phyloP scores from a whole-genome alignment of 1,140 invertebrate genomes.

The Physella acuta region DNA sequence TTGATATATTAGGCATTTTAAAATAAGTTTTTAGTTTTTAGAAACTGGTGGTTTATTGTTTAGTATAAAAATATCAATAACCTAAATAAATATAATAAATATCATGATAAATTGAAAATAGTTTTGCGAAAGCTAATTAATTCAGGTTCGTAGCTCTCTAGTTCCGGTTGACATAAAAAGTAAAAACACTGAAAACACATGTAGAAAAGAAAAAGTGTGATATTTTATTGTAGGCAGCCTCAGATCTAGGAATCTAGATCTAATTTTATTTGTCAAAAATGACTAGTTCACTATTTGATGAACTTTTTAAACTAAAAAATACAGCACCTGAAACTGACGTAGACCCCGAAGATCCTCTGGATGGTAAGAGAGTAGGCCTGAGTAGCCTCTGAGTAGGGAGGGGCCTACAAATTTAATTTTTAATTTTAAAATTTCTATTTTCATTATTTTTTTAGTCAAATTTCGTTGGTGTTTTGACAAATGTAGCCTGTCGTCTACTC shows the following conservation, averaged over 20 bases:
- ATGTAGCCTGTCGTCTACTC: not conserved
- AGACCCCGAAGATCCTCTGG: constrained; percentile 19
- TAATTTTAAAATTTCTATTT: too few species aligned
- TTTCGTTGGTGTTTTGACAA: not conserved
- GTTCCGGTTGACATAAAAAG: too few species aligned
- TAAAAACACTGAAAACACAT: not conserved
- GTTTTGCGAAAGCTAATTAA: too few species aligned
- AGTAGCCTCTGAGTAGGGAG: too few species aligned
- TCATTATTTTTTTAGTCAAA: not conserved
- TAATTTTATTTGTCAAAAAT: not conserved
- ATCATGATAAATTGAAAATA: too few species aligned
- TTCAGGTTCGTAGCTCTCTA: too few species aligned
- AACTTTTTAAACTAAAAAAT: constrained; percentile 17
- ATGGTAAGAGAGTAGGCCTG: constrained; percentile 12
- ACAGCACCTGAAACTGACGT: constrained; percentile 15
- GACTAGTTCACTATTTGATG: constrained; percentile 21
- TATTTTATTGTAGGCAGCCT: not conserved
- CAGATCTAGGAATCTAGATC: not conserved
- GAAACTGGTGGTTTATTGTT: too few species aligned
- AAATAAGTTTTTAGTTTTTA: too few species aligned
- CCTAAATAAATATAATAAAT: too few species aligned
- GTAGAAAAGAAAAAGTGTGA: not conserved
- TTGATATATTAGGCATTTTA: too few species aligned
- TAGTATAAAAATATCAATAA: too few species aligned
- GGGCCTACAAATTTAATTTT: not conserved